Conservation (phyloP, 2,113 vertebrate genomes). For the Guaruba guarouba region DNA sequence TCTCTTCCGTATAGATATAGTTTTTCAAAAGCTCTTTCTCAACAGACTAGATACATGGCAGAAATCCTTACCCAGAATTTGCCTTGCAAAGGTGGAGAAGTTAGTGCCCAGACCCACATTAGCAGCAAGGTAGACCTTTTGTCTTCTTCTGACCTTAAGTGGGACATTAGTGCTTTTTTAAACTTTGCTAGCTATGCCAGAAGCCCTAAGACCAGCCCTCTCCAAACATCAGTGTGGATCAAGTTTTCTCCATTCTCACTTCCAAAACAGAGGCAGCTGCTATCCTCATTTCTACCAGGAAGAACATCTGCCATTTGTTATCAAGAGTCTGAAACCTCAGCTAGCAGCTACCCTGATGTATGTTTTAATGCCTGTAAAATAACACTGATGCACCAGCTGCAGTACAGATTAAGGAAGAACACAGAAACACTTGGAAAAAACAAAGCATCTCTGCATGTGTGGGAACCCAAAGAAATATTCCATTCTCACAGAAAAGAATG, state of each 20-base stretch:
- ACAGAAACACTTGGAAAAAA: not conserved
- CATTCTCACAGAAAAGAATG: not conserved
- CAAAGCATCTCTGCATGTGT: not conserved
- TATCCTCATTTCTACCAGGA: slow-evolving; percentile 17
- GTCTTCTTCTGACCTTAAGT: not conserved
- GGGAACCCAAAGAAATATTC: not conserved
- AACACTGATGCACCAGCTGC: slow-evolving; percentile 37
- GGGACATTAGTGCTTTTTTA: not conserved
- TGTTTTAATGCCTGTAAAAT: slow-evolving; percentile 47
- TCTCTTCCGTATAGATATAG: not conserved
- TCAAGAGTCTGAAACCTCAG: slow-evolving; percentile 26
- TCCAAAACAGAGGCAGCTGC: slow-evolving; percentile 38
- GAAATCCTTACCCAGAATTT: not conserved
- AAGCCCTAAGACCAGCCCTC: not conserved
- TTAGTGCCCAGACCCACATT: not conserved
- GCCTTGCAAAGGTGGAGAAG: not conserved
- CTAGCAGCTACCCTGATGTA: not conserved
- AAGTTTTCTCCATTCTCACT: not conserved
- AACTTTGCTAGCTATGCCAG: not conserved
- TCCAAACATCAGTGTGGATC: not conserved
- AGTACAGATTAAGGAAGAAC: not conserved
- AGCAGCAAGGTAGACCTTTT: not conserved
- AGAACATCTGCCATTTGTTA: slow-evolving; percentile 40
- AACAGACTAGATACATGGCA: not conserved
- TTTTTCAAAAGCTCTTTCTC: not conserved